A percentile compares a stretch with the other conserved stretches of the same genome.
Conservation (phyloP, 1,140 invertebrate species). For the Euwallacea similis region DNA sequence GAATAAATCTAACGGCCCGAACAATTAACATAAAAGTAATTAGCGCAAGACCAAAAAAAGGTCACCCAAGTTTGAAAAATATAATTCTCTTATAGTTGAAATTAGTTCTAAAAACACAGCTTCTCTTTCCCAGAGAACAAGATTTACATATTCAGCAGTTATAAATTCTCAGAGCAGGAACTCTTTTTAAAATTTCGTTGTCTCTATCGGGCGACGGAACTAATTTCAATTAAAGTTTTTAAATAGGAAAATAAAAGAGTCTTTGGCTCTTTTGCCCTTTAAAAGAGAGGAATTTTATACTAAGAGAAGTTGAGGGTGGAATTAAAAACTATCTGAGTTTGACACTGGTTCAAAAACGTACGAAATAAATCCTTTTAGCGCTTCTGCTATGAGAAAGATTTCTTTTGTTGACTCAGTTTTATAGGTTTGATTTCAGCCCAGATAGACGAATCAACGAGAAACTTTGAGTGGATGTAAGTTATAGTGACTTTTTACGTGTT, state of each 20-base stretch:
- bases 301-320: constrained; percentile 10
- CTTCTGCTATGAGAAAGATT: too few relatives aligned
- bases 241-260: constrained; percentile 18
- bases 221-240: constrained; percentile 27
- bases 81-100: background rate
- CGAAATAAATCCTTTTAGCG: too few relatives aligned
- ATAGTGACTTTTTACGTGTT: too few relatives aligned
- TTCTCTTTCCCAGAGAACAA: background rate
- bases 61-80: background rate
- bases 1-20: too few relatives aligned
- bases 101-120: background rate
- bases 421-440: too few relatives aligned
- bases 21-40: too few relatives aligned
- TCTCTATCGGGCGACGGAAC: constrained; percentile 19
- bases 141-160: constrained; percentile 1
- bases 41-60: background rate
- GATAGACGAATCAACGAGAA: too few relatives aligned
- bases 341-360: background rate
- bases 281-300: background rate
- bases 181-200: constrained; percentile 17
- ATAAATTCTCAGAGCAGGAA: background rate
- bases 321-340: constrained; percentile 14
- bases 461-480: too few relatives aligned
- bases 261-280: background rate
- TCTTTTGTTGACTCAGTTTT: too few relatives aligned